Evolutionary conservation across 2,113 vertebrate genomes (phyloP), one percentile per base, ranked within the genome.

Genomic region (Atherinomorus stipes): DNA sequence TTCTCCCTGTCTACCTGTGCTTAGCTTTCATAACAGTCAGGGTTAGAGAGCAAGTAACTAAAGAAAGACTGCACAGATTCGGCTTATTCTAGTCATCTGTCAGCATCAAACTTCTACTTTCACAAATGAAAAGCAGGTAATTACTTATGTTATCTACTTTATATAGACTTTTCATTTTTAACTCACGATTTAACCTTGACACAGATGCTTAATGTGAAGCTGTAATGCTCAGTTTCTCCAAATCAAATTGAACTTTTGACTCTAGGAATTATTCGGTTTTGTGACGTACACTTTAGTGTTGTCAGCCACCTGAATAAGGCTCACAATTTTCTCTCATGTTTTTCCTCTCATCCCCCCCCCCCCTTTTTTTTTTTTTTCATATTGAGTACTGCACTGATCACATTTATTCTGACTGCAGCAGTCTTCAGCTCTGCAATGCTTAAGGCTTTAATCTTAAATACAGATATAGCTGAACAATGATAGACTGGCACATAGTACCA

Each of bases 1-100:
- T 42, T 61, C 37, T 34, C 44, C 18, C 38, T 25, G 21, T 71
- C 70, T 45, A 25, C 25, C 52, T n/a, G 51, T 44, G 42, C 40
- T 76, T 16, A 40, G 21, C 34, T 21, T 64, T 49, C 59, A 2
- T 47, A 49, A 9, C 16, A 21, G 60, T 18, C 25, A 28, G 12
- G 37, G 51, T 44, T 31, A n/a, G 10, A 57, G 31, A 45, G 31
- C 7, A 4, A 40, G 4, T 58, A 52, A 21, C 15, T 38, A 15
- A 25, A 79, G 19, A 22, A 62, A 54, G 15, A 5, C 40, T 22
- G 10, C 25, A 40, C 42, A 52, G 16, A 62, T 12, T 23, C 16
- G 7, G 47, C 18, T 31, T 37, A 31, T 53, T 62, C 38, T 37
- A 4, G 13, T 52, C 31, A 52, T 38, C 40, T 50, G 47, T 56